These are phyloP conservation scores for Gymnobelideus leadbeateri DNA, from an alignment of 2,113 vertebrate species.

Conservation along the genomic window DNA sequence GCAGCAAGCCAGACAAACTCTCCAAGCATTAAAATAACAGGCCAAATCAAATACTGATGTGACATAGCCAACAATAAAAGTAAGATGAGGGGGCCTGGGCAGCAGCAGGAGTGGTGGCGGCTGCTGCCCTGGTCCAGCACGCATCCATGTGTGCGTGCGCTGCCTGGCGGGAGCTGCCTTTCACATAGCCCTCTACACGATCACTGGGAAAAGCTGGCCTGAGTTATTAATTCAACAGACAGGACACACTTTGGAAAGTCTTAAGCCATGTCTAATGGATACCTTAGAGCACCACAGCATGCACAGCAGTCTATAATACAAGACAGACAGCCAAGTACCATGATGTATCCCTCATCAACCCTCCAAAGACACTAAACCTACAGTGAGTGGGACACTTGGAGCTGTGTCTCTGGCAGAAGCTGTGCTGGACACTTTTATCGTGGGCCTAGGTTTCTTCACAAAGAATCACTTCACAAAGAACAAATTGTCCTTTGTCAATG, in stretches of 20 bases:
- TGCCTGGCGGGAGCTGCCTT: conserved; percentile 95
- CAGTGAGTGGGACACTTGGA: conserved; percentile 79
- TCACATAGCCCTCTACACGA: conserved; percentile 88
- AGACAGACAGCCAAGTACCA: conserved; percentile 94
- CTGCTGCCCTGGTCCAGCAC: no score
- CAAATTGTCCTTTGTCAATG: conserved; percentile 67
- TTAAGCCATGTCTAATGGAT: conserved; percentile 94
- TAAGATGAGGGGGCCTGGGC: no score
- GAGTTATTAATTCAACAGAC: conserved; percentile 88
- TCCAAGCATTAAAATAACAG: neutral
- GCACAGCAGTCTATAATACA: conserved; percentile 95
- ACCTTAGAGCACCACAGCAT: conserved; percentile 91
- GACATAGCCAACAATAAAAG: neutral
- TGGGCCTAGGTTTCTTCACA: conserved; percentile 69
- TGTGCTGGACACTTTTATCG: conserved; percentile 85
- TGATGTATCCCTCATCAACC: conserved; percentile 91
- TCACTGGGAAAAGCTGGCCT: conserved; percentile 91
- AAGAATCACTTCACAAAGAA: conserved; percentile 74
- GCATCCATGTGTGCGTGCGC: no score
- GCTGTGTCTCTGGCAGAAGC: conserved; percentile 76
- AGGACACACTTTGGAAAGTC: conserved; percentile 90
- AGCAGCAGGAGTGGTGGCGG: no score
- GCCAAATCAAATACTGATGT: neutral
- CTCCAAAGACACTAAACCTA: conserved; percentile 87
- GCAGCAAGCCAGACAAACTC: neutral